Evolutionary conservation across 2,113 vertebrate genomes (phyloP), one percentile per base, ranked within the genome.

Genomic region (Colaptes auratus): DNA sequence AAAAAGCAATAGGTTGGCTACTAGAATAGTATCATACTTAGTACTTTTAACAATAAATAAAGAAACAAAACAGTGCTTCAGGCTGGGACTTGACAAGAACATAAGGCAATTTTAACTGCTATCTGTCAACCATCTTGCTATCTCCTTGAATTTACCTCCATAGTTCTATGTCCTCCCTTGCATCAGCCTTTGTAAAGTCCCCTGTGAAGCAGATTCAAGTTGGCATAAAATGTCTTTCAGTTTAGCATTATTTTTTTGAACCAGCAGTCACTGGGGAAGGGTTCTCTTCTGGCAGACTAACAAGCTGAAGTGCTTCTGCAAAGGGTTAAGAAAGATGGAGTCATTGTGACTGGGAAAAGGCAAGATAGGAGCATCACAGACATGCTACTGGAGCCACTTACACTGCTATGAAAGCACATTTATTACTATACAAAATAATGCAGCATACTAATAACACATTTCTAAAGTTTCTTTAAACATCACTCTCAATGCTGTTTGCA

Each of bases 41-140:
- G 53, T 88, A 88, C 42, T 60, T 15, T 15, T 24, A 95, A 76
- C n/a, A 80, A 36, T 95, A 93, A 87, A 94, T 86, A 72, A 88
- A 77, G 56, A 70, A 88, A 83, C 15, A 86, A 72, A 81, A 79
- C 42, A 90, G 72, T 3, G 25, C 59, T 88, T 91, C 76, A 81
- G 67, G 50, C 24, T 90, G 52, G 9, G 10, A 17, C 60, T 55
- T 77, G 80, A 94, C 89, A 88, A 80, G 44, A 56, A 42, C 25
- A 39, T 82, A 80, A 80, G 59, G 56, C 31, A 82, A 61, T 79
- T 61, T 82, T 52, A 87, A 92, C 78, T 79, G 75, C 64, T 82
- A 67, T 66, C 64, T 70, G 48, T 82, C 92, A 88, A 82, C n/a
- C 56, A 46, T 33, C 52, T 74, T 66, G 44, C 42, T 89, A 55